Evolutionary conservation across 2,113 vertebrate genomes (phyloP).

Genomic region (Xyliphius kryptos): DNA sequence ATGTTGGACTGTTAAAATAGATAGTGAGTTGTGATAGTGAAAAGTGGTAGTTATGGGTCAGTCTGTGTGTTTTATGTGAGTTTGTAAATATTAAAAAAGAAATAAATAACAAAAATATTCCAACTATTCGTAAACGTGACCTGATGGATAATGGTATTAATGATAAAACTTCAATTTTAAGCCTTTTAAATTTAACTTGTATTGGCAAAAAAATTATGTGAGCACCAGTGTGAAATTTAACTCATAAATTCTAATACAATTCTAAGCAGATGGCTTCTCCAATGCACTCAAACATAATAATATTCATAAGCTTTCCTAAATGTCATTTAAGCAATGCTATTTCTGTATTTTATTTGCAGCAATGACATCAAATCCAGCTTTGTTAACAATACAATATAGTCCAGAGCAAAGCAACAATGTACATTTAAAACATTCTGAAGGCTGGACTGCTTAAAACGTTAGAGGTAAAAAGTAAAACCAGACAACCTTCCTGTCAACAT

Average conservation of each 20-base stretch:
- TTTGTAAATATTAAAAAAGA: too few relatives aligned
- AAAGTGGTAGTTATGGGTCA: too few relatives aligned
- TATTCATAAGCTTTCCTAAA: conserved; percentile 5
- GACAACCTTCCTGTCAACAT: conserved; percentile 4
- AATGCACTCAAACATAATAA: conserved; percentile 8
- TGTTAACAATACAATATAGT: conserved; percentile 1
- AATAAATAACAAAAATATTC: too few relatives aligned
- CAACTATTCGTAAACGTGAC: too few relatives aligned
- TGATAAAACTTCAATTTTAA: too few relatives aligned
- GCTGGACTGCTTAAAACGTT: neutral
- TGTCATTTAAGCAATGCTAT: conserved; percentile 2
- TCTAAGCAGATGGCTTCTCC: conserved; percentile 18
- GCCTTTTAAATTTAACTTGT: too few relatives aligned
- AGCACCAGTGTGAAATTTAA: conserved; percentile 9
- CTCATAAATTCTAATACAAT: conserved; percentile 14
- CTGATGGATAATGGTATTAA: too few relatives aligned
- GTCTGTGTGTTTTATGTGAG: too few relatives aligned
- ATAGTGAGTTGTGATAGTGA: too few relatives aligned
- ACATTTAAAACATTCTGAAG: neutral
- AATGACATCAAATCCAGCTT: neutral
- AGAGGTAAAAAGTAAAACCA: neutral
- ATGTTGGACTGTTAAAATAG: too few relatives aligned
- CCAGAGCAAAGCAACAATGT: neutral
- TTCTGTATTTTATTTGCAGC: neutral
- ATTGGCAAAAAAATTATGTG: neutral